Percentiles rank a stretch among this genome's conserved stretches.
Evolutionary conservation across 1,140 invertebrate genomes (phyloP).

Genomic region (Atta texana): DNA sequence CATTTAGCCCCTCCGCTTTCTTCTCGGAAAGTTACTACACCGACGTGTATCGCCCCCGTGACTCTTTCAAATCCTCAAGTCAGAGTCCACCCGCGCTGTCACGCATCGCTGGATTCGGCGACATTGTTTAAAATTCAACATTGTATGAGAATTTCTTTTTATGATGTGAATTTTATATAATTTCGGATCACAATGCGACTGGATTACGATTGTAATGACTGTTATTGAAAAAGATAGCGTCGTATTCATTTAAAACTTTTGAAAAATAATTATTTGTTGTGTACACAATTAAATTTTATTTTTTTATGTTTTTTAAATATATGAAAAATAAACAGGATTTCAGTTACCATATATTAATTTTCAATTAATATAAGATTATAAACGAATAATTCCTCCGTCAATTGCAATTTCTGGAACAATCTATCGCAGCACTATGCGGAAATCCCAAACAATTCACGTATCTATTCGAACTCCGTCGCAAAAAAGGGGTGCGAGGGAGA

Average conservation of each 20-base stretch:
- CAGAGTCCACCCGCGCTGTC: neutral
- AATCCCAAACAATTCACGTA: slow-evolving; percentile 66
- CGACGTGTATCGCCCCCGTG: slow-evolving; percentile 65
- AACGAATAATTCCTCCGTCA: neutral
- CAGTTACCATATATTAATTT: neutral
- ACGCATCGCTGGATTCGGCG: slow-evolving; percentile 17
- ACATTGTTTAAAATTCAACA: slow-evolving; percentile 44
- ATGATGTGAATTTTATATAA: slow-evolving; percentile 13
- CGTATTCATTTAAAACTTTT: neutral
- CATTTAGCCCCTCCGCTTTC: slow-evolving; percentile 48
- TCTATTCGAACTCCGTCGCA: slow-evolving; percentile 22
- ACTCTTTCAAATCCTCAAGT: slow-evolving; percentile 63
- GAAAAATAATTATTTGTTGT: neutral
- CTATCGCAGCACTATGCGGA: slow-evolving; percentile 21
- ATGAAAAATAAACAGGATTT: neutral
- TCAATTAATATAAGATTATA: slow-evolving; percentile 3
- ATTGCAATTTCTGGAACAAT: slow-evolving; percentile 18
- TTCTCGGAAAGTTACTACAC: slow-evolving; percentile 64
- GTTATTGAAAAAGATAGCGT: neutral
- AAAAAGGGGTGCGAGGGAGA: slow-evolving; percentile 30
- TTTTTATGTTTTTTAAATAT: neutral
- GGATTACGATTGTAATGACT: neutral
- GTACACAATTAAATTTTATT: neutral
- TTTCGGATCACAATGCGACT: neutral
- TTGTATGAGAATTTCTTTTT: slow-evolving; percentile 30